Base-by-base conservation (phyloP, 2,113 vertebrate species). In the Perca fluviatilis region DNA sequence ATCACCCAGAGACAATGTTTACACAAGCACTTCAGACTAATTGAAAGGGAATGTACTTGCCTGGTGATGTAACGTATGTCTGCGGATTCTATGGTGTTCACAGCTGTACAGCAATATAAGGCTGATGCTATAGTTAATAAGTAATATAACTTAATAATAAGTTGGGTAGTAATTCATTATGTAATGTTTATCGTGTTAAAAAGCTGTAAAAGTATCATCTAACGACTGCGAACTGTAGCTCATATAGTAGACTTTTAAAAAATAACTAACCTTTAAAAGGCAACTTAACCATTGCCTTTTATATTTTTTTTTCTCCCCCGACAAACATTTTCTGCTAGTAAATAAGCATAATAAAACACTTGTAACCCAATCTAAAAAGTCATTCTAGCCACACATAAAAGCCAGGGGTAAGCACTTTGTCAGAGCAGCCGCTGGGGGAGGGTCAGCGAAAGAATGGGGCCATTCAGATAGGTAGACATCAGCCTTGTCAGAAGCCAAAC, bases 311-410 rank as follows among this genome's bases (percentile, higher is more conserved):
- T 23, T 49, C 1, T 10, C 9, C 15, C 54, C 3, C 23, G 30
- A 30, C 62, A 83, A 86, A 83, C 53, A 74, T 57, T 68, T 72
- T 82, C 4, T 54, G 49, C 68, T 12, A n/a, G 64, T 83, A 36
- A 89, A 90, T 80, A 86, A 88, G 89, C 80, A 84, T 78, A 85
- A 85, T 80, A 65, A 82, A 85, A 66, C 49, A 76, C 27, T 71
- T 58, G 70, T 54, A 79, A 47, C 33, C 36, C 63, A 30, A 65
- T 74, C 30, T 67, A 74, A 90, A 91, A 90, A 83, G 80, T 88
- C 80, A 83, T 61, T 82, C n/a, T 70, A 50, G 66, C 23, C 70
- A 73, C 65, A 84, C 60, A 70, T 74, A 75, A 88, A 90, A 87
- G 75, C 75, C 82, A 86, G 67, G 62, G 73, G 80, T 77, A 80